Evolutionary conservation across 2,113 vertebrate genomes (phyloP).

Genomic region (Dolichallabes microphthalmus): DNA sequence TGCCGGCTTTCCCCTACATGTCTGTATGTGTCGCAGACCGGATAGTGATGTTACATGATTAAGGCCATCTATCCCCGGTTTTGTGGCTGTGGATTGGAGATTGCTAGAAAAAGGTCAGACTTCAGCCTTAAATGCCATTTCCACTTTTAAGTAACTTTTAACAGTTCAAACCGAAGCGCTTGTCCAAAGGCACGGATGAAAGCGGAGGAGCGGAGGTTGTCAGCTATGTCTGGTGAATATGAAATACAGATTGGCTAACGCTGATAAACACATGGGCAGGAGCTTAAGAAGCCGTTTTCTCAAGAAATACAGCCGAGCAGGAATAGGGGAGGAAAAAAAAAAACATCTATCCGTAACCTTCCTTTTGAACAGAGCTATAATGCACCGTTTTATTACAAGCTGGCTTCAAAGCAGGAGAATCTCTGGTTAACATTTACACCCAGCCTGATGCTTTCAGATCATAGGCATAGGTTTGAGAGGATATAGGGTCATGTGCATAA

Average conservation of each 20-base stretch:
- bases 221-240: constrained; percentile 30
- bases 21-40: background rate
- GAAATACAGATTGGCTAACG: constrained; percentile 46
- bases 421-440: constrained; percentile 43
- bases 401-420: constrained; percentile 33
- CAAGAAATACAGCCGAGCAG: constrained; percentile 12
- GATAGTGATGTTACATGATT: constrained; percentile 21
- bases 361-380: constrained; percentile 41
- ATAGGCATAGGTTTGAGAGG: background rate
- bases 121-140: constrained; percentile 58
- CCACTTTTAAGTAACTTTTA: constrained; percentile 61
- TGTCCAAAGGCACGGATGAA: constrained; percentile 50
- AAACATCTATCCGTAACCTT: constrained; percentile 28
- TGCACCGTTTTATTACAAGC: constrained; percentile 42
- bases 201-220: constrained; percentile 35
- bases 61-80: constrained; percentile 55
- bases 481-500: background rate
- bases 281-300: constrained; percentile 20
- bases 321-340: background rate
- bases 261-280: constrained; percentile 41
- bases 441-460: constrained; percentile 21
- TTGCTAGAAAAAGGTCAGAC: constrained; percentile 58
- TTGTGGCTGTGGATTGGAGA: constrained; percentile 50
- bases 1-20: background rate
- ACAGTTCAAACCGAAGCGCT: constrained; percentile 45